Evolutionary conservation across 2,888 invertebrate genomes (phyloP).

Genomic region (Colletes collaris): DNA sequence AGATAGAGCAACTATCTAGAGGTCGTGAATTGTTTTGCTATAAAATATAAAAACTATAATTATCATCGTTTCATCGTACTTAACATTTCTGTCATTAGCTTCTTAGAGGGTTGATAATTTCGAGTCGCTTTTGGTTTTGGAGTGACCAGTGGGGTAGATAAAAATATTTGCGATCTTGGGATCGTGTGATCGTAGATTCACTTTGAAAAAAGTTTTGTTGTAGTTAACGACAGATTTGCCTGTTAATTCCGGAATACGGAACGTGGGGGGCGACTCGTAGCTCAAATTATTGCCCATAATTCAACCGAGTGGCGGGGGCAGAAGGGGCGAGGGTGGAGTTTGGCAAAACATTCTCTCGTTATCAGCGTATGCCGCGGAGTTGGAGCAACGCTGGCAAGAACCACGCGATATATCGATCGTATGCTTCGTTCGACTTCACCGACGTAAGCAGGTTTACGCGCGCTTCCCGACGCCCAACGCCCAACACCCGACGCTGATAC

Average conservation of each 20-base stretch:
- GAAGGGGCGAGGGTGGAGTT: constrained; percentile 53
- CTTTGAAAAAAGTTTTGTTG: too few species aligned
- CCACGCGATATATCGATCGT: constrained; percentile 79
- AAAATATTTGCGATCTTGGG: too few species aligned
- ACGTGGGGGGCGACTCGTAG: constrained; percentile 33
- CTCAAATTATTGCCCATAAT: constrained; percentile 53
- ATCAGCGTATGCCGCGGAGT: constrained; percentile 78
- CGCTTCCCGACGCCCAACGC: constrained; percentile 35
- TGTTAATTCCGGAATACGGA: constrained; percentile 27
- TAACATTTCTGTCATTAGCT: too few species aligned
- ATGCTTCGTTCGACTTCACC: constrained; percentile 49
- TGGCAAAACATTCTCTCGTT: constrained; percentile 75
- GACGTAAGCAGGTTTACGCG: constrained; percentile 36
- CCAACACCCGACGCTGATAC: constrained; percentile 29
- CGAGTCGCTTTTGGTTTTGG: too few species aligned
- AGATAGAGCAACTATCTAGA: too few species aligned
- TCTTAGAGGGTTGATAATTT: too few species aligned
- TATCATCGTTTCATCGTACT: too few species aligned
- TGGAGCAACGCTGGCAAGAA: constrained; percentile 69
- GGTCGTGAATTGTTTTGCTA: too few species aligned
- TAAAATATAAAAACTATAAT: too few species aligned
- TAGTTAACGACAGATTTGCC: background rate
- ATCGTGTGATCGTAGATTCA: too few species aligned
- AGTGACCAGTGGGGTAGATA: too few species aligned
- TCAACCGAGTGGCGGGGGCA: constrained; percentile 24